Conservation (phyloP, 2,888 invertebrate species). For the Campaea margaritaria region DNA sequence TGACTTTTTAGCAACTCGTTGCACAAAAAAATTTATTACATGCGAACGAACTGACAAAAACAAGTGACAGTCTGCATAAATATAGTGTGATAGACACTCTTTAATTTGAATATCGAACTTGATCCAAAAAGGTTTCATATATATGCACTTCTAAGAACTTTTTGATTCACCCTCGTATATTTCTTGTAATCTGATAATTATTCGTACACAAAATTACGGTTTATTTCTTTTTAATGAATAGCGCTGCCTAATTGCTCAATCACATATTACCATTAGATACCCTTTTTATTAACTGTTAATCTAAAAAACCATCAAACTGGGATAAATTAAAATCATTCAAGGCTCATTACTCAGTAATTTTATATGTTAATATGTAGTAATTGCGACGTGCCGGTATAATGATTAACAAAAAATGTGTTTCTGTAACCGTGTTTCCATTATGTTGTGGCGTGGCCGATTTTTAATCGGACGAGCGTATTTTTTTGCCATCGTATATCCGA, state of each 20-base stretch:
- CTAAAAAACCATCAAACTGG: conserved; percentile 51
- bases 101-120: too few species aligned
- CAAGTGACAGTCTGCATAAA: too few species aligned
- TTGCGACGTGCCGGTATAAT: conserved; percentile 44
- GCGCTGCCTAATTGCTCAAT: background rate
- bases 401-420: conserved; percentile 21
- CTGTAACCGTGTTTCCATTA: background rate
- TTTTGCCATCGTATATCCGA: too few species aligned
- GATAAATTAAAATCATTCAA: conserved; percentile 59
- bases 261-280: background rate
- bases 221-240: background rate
- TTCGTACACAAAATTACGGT: too few species aligned
- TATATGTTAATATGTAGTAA: conserved; percentile 60
- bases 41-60: too few species aligned
- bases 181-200: too few species aligned
- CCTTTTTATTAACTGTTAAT: conserved; percentile 24
- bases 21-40: too few species aligned
- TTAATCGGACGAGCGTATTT: background rate
- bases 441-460: background rate
- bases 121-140: too few species aligned
- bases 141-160: too few species aligned
- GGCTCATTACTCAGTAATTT: conserved; percentile 63
- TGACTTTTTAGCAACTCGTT: too few species aligned
- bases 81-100: too few species aligned
- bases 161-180: too few species aligned